Evolutionary conservation across 2,113 vertebrate species (phyloP).

Genomic region (Cyanocitta stelleri): DNA sequence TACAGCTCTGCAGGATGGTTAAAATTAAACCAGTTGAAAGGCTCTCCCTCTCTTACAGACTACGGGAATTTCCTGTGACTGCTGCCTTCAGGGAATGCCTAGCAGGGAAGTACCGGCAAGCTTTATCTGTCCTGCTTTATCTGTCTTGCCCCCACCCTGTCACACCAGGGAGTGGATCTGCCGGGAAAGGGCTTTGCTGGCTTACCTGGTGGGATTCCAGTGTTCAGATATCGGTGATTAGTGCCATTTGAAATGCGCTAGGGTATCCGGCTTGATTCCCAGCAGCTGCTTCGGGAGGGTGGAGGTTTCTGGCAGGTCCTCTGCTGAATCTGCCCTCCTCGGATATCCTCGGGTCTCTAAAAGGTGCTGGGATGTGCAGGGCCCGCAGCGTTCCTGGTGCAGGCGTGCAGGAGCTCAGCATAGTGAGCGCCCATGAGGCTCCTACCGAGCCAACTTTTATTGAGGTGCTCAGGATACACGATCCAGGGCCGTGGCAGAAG

Average conservation of each 20-base stretch:
- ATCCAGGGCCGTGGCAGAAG: not conserved
- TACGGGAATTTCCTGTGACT: not conserved
- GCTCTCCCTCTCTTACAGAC: not conserved
- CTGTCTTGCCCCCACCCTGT: not conserved
- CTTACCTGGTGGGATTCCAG: not conserved
- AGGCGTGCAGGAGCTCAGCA: not conserved
- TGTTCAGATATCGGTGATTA: not conserved
- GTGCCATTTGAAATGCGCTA: not conserved
- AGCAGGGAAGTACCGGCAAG: not conserved
- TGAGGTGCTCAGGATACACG: no score
- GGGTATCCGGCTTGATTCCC: not conserved
- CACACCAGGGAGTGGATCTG: not conserved
- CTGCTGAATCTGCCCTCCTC: not conserved
- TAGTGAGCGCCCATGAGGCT: rapidly evolving
- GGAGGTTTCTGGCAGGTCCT: not conserved
- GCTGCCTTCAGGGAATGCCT: not conserved
- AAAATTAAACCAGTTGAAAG: not conserved
- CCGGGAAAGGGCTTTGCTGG: not conserved
- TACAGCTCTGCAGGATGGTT: not conserved
- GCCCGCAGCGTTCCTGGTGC: not conserved
- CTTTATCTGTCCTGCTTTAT: not conserved
- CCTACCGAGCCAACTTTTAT: not conserved
- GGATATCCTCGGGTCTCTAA: not conserved
- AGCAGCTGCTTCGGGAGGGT: rapidly evolving
- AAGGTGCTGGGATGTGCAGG: rapidly evolving